Evolutionary conservation across 2,797 vertebrate genomes (phyloP).

Genomic region (Scomberomorus guttatus): DNA sequence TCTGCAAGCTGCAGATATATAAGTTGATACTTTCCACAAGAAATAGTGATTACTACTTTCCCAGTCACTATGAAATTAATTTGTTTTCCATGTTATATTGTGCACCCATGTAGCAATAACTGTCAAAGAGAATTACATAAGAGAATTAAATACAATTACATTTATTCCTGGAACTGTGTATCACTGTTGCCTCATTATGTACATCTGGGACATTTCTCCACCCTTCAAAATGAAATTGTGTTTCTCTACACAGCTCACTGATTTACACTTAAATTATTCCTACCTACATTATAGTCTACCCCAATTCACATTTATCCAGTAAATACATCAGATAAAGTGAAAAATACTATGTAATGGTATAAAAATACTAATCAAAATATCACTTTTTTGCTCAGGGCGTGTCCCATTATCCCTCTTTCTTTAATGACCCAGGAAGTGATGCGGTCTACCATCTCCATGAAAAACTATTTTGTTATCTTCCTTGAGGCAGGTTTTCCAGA

Average conservation of each 20-base stretch:
- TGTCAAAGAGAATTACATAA: too few relatives aligned
- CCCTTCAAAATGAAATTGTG: conserved; percentile 6
- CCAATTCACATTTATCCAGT: background rate
- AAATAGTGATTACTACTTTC: background rate
- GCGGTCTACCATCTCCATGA: background rate
- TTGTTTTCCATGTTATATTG: background rate
- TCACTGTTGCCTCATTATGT: background rate
- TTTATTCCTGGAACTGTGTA: background rate
- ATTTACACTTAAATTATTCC: conserved; percentile 3
- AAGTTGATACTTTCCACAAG: background rate
- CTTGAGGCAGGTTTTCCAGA: background rate
- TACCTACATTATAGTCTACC: background rate
- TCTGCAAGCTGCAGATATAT: conserved; percentile 13
- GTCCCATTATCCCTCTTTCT: conserved; percentile 1
- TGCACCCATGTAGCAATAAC: conserved; percentile 19
- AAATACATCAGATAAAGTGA: background rate
- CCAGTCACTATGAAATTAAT: conserved; percentile 11
- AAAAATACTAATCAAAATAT: background rate
- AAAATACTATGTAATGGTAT: conserved; percentile 1
- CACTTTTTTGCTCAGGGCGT: background rate
- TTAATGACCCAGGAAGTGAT: background rate
- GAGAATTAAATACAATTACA: conserved; percentile 32
- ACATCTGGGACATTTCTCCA: background rate
- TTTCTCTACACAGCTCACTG: conserved; percentile 7
- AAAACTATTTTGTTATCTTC: conserved; percentile 16